phyloP scores from a whole-genome alignment of 2,888 invertebrate genomes.

The Drosophila mimetica region DNA sequence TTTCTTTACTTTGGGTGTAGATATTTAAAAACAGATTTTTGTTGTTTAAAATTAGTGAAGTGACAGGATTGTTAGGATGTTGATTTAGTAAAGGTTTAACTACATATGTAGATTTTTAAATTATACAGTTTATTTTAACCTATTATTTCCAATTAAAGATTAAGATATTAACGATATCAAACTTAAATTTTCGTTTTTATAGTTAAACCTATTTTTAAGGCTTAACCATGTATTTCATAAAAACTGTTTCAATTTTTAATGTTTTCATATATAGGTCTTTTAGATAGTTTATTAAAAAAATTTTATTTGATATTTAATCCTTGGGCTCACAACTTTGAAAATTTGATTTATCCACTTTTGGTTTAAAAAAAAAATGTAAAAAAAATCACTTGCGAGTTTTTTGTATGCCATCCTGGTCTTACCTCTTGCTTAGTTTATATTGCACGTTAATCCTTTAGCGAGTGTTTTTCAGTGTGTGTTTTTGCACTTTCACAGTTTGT shows the following conservation, averaged over 20 bases:
- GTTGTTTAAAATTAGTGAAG: neutral
- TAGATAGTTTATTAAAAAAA: neutral
- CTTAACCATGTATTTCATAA: neutral
- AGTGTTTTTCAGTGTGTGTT: conserved; percentile 31
- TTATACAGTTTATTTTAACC: too few species aligned
- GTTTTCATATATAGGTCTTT: neutral
- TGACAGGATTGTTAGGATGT: neutral
- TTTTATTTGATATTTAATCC: neutral
- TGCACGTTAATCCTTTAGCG: conserved; percentile 38
- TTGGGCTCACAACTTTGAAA: neutral
- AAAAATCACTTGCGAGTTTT: neutral
- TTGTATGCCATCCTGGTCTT: conserved; percentile 7
- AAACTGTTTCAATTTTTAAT: neutral
- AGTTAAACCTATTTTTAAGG: too few species aligned
- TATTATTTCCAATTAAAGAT: too few species aligned
- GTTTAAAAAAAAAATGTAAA: conserved; percentile 10
- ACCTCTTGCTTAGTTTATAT: conserved; percentile 19
- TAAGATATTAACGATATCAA: too few species aligned
- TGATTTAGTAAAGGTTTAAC: too few species aligned
- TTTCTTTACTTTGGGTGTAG: neutral
- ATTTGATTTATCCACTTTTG: neutral
- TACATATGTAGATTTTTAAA: too few species aligned
- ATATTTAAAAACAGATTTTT: neutral
- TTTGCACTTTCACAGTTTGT: conserved; percentile 44
- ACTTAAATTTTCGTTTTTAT: too few species aligned